Evolutionary conservation across 2,113 vertebrate species (phyloP).

Genomic region (Cettia cetti): DNA sequence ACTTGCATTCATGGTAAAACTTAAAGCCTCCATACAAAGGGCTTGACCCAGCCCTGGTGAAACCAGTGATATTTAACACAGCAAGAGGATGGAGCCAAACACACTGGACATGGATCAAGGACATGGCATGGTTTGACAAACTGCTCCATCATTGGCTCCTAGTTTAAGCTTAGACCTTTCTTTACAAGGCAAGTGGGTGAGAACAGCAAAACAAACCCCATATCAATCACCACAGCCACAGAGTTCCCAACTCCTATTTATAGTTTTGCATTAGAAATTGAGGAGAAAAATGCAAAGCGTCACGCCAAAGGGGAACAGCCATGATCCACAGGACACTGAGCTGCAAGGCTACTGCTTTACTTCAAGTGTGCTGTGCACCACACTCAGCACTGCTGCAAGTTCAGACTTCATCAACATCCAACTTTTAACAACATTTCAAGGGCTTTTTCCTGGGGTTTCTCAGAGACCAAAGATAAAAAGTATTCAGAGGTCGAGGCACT

Average conservation of each 20-base stretch:
- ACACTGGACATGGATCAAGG: not conserved
- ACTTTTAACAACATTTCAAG: not conserved
- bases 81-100: not conserved
- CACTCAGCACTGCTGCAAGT: not conserved
- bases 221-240: not conserved
- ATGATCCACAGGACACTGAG: not conserved
- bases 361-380: not conserved
- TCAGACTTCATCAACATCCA: not conserved
- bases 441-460: not conserved
- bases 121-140: not conserved
- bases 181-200: not conserved
- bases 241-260: conserved; percentile 20
- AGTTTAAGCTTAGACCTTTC: not conserved
- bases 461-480: not conserved
- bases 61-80: not conserved
- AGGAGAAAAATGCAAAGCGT: not conserved
- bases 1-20: not conserved
- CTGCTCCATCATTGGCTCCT: not conserved
- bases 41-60: not conserved
- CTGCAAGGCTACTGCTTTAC: not conserved
- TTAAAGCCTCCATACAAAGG: not conserved
- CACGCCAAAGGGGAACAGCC: not conserved
- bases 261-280: not conserved
- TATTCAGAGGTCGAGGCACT: not conserved
- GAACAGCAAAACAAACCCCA: not conserved